These are phyloP conservation scores for Micropoecilia bifurca DNA, from an alignment of 2,797 vertebrate genomes.

Conservation along the genomic window DNA sequence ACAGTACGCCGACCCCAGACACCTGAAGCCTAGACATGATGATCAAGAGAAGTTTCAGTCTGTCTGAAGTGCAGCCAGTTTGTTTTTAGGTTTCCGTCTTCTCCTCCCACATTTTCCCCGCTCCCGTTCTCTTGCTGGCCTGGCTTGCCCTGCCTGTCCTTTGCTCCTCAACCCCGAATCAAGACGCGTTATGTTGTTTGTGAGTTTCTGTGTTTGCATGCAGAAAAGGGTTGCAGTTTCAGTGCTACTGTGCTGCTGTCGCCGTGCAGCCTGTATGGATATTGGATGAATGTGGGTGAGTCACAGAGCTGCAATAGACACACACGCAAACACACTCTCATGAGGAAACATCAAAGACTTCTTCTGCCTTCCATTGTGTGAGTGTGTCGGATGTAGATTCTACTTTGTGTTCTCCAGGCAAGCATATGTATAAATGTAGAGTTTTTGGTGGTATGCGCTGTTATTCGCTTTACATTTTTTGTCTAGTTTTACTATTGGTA, in stretches of 20 bases:
- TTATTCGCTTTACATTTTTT: conserved; percentile 34
- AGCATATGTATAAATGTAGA: conserved; percentile 47
- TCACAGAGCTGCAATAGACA: conserved; percentile 60
- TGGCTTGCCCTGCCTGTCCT: conserved; percentile 51
- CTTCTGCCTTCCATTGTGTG: conserved; percentile 68
- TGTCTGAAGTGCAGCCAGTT: conserved; percentile 86
- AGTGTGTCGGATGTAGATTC: conserved; percentile 39
- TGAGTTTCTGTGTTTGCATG: conserved; percentile 27
- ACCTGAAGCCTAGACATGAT: conserved; percentile 97
- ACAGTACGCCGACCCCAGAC: conserved; percentile 84
- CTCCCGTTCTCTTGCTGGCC: conserved; percentile 23
- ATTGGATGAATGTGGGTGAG: conserved; percentile 69
- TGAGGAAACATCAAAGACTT: conserved; percentile 79
- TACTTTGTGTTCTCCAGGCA: conserved; percentile 52
- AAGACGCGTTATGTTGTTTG: conserved; percentile 78
- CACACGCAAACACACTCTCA: conserved; percentile 45
- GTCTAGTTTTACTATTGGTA: not conserved
- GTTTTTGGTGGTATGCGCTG: conserved; percentile 13
- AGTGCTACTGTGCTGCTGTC: conserved; percentile 38
- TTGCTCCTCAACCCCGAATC: conserved; percentile 71
- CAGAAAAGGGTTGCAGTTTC: conserved; percentile 38
- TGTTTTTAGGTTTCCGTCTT: conserved; percentile 69
- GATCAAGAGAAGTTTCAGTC: conserved; percentile 91
- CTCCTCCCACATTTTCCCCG: conserved; percentile 11
- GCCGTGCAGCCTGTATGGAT: conserved; percentile 60